Percentiles rank a stretch among this genome's conserved stretches.
phyloP scores from a whole-genome alignment of 2,113 vertebrate genomes.

The Ophthalmolycus amberensis region DNA sequence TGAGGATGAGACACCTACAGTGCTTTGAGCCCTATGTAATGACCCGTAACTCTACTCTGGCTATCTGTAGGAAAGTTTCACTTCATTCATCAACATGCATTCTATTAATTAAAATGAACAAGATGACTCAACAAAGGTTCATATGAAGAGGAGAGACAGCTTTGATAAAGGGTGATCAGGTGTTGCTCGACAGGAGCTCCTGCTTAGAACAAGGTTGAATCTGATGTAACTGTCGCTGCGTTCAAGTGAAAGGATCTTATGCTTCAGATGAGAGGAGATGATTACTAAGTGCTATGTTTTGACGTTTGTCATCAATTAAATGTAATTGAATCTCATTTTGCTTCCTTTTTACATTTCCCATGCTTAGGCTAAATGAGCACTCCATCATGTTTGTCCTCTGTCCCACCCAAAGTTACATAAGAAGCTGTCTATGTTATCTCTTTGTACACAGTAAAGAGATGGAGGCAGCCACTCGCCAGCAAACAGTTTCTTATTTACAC shows the following conservation, averaged over 20 bases:
- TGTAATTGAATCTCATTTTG: neutral
- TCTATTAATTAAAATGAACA: neutral
- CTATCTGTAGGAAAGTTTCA: neutral
- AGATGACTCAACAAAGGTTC: neutral
- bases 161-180: slow-evolving; percentile 16
- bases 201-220: slow-evolving; percentile 3
- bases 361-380: neutral
- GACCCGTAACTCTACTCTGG: neutral
- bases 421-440: neutral
- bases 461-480: neutral
- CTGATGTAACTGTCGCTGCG: slow-evolving; percentile 27
- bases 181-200: slow-evolving; percentile 2
- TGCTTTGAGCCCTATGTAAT: neutral
- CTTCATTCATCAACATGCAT: neutral
- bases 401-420: neutral
- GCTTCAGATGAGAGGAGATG: neutral
- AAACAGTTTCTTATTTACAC: neutral
- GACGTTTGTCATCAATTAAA: neutral
- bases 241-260: neutral
- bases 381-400: neutral
- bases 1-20: neutral
- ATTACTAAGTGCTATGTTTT: neutral
- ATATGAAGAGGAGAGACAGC: neutral
- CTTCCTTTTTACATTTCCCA: neutral
- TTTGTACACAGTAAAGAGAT: neutral